A percentile compares a stretch with the other conserved stretches of the same genome.
Evolutionary conservation across 2,113 vertebrate genomes (phyloP).

Genomic region (Gallinago undulata): DNA sequence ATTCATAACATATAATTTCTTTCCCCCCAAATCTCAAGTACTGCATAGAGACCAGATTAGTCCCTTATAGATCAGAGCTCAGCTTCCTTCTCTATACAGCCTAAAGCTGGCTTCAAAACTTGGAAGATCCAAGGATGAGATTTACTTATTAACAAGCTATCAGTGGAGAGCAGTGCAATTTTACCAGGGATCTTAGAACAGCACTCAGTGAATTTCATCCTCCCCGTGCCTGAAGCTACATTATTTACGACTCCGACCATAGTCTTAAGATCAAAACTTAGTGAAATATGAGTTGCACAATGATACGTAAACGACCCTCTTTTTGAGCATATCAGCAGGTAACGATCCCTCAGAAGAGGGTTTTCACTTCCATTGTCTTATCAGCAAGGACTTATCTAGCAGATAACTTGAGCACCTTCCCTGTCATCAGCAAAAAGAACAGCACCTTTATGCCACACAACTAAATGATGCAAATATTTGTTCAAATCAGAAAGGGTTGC

Average conservation of each 20-base stretch:
- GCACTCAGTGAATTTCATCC: not conserved
- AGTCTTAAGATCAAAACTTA: not conserved
- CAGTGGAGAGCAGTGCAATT: not conserved
- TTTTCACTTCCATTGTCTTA: not conserved
- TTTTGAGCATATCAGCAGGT: not conserved
- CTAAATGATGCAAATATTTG: not conserved
- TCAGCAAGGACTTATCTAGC: not conserved
- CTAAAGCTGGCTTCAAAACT: not conserved
- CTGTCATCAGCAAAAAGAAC: not conserved
- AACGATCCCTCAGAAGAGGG: not conserved
- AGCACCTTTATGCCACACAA: not conserved
- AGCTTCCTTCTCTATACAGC: not conserved
- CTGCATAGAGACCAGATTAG: not conserved
- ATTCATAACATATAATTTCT: not conserved
- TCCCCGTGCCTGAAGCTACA: not conserved
- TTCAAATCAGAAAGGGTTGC: not conserved
- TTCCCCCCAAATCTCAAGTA: not conserved
- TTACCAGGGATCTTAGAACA: not conserved
- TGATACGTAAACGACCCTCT: fast-evolving
- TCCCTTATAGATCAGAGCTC: not conserved
- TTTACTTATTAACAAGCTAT: not conserved
- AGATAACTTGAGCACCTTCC: not conserved
- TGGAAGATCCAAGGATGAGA: not conserved
- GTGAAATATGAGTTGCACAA: not conserved
- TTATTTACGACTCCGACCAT: not conserved